These are phyloP conservation scores for Phoxinus dragarum DNA, from an alignment of 2,797 vertebrate species.

Conservation along the genomic window DNA sequence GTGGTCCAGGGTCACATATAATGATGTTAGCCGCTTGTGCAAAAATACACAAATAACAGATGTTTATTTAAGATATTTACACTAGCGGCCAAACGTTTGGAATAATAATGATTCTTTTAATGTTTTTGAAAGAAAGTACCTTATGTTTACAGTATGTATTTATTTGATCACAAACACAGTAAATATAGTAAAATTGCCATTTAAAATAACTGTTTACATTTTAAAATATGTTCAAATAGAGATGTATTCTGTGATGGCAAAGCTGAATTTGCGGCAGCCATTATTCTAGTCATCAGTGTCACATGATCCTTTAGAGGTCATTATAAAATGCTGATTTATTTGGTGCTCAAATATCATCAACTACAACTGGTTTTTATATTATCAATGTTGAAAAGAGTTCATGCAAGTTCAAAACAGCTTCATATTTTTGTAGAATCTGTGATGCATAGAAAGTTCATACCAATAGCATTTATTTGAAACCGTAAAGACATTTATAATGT, in stretches of 20 bases:
- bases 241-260: background rate
- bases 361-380: background rate
- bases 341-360: background rate
- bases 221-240: background rate
- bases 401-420: background rate
- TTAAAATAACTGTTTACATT: background rate
- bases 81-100: background rate
- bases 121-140: too few relatives aligned
- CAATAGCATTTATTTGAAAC: background rate
- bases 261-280: background rate
- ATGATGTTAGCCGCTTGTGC: conserved; percentile 62
- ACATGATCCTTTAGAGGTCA: background rate
- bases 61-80: conserved; percentile 75
- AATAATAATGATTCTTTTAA: background rate
- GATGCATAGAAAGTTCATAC: background rate
- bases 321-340: background rate
- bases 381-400: background rate
- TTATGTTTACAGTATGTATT: background rate
- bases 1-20: background rate
- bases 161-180: background rate
- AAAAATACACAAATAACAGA: conserved; percentile 76
- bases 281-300: background rate
- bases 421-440: background rate
- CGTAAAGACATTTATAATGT: too few relatives aligned
- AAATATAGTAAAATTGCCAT: background rate